Conservation (phyloP, 2,113 vertebrate genomes). For the Marmota monax region DNA sequence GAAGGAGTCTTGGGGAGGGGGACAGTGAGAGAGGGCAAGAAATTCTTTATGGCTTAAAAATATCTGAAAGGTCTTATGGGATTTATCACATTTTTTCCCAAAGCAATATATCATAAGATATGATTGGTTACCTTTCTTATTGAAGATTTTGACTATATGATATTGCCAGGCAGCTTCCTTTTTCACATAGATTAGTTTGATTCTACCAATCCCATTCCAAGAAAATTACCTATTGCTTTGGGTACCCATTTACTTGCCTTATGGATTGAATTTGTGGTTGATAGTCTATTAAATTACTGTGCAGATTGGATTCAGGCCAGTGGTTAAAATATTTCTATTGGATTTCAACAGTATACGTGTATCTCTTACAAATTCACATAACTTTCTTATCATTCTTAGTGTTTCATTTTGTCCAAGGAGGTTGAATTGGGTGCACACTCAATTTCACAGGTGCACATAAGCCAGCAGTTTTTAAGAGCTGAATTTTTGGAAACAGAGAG, state of each 20-base stretch:
- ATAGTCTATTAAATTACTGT: constrained; percentile 79
- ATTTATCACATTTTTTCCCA: constrained; percentile 35
- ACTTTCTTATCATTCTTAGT: constrained; percentile 36
- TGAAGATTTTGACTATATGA: constrained; percentile 46
- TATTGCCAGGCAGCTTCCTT: constrained; percentile 23
- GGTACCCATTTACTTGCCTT: constrained; percentile 76
- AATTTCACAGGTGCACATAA: constrained; percentile 64
- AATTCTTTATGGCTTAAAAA: not conserved
- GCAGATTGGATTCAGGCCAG: constrained; percentile 77
- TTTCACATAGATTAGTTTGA: constrained; percentile 64
- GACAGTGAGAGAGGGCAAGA: not conserved
- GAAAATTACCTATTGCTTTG: constrained; percentile 69
- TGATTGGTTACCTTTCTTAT: constrained; percentile 61
- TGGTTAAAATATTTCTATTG: constrained; percentile 82
- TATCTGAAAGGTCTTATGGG: not conserved
- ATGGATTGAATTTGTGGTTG: constrained; percentile 73
- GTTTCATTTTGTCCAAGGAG: constrained; percentile 60
- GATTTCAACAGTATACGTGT: constrained; percentile 68
- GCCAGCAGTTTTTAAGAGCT: not conserved
- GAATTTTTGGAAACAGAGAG: constrained; percentile 4
- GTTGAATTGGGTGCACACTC: constrained; percentile 46
- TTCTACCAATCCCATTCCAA: constrained; percentile 60
- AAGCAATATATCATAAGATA: constrained; percentile 26
- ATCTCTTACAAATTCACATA: constrained; percentile 75
- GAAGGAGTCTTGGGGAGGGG: too few relatives aligned